Percentiles rank a stretch among this genome's conserved stretches.
phyloP scores from a whole-genome alignment of 2,888 invertebrate species.

The Himalopsyche japonica region DNA sequence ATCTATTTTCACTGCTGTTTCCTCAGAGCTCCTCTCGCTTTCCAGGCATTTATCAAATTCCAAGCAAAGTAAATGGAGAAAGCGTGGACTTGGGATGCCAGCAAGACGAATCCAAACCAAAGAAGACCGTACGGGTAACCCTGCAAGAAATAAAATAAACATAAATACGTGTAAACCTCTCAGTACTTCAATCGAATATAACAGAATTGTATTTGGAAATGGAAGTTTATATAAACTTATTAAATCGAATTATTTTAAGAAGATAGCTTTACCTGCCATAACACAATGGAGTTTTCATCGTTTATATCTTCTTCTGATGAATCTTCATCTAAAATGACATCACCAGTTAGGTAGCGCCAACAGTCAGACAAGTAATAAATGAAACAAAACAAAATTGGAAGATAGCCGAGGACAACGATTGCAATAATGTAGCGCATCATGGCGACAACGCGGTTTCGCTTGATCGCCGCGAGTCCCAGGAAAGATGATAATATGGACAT shows the following conservation, averaged over 20 bases:
- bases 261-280: conserved; percentile 76
- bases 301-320: conserved; percentile 57
- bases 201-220: too few relatives aligned
- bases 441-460: conserved; percentile 77
- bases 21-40: conserved; percentile 69
- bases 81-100: conserved; percentile 86
- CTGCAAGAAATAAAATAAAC: conserved; percentile 56
- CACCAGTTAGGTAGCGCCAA: conserved; percentile 70
- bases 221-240: not conserved
- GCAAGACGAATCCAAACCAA: conserved; percentile 88
- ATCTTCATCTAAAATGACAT: conserved; percentile 45
- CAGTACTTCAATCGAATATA: too few relatives aligned
- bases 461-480: conserved; percentile 82
- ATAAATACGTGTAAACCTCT: too few relatives aligned
- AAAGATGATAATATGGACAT: conserved; percentile 81
- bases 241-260: not conserved
- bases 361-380: conserved; percentile 84
- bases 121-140: conserved; percentile 88
- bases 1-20: conserved; percentile 65
- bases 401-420: conserved; percentile 74
- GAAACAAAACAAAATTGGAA: conserved; percentile 81
- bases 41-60: conserved; percentile 83
- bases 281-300: conserved; percentile 66
- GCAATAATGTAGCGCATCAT: conserved; percentile 82
- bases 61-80: conserved; percentile 85